phyloP scores from a whole-genome alignment of 2,113 vertebrate species.

The Cinclus cinclus region DNA sequence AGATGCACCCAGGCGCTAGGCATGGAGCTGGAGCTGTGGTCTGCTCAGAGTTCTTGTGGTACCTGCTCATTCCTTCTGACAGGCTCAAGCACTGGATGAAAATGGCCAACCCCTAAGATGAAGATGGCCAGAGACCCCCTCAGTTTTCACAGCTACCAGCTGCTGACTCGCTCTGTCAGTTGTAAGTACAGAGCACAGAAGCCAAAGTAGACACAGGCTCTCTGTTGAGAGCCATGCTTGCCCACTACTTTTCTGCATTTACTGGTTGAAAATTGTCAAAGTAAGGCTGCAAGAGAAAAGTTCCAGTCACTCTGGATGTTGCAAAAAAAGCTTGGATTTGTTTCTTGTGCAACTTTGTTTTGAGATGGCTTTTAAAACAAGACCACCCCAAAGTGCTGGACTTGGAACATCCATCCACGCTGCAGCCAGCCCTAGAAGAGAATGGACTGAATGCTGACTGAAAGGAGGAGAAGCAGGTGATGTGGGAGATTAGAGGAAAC shows the following conservation, averaged over 20 bases:
- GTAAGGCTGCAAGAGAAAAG: neutral
- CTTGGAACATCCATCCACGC: neutral
- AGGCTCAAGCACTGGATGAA: neutral
- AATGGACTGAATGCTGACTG: neutral
- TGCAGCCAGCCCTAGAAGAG: neutral
- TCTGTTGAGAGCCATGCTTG: neutral
- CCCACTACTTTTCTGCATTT: neutral
- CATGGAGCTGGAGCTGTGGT: neutral
- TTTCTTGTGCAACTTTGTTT: neutral
- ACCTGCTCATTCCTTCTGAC: neutral
- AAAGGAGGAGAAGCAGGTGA: neutral
- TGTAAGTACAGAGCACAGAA: neutral
- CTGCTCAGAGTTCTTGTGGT: neutral
- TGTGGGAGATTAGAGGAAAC: neutral
- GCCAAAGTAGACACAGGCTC: neutral
- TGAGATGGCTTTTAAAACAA: neutral
- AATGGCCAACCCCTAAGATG: neutral
- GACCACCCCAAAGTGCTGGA: neutral
- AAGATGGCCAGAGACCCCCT: neutral
- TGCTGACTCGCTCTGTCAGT: neutral
- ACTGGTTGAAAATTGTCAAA: rapidly evolving
- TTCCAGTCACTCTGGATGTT: neutral
- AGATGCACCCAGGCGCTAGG: neutral
- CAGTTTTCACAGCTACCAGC: neutral
- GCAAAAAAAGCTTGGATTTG: neutral